Evolutionary conservation across 2,797 vertebrate genomes (phyloP).

Genomic region (Carduelis carduelis): DNA sequence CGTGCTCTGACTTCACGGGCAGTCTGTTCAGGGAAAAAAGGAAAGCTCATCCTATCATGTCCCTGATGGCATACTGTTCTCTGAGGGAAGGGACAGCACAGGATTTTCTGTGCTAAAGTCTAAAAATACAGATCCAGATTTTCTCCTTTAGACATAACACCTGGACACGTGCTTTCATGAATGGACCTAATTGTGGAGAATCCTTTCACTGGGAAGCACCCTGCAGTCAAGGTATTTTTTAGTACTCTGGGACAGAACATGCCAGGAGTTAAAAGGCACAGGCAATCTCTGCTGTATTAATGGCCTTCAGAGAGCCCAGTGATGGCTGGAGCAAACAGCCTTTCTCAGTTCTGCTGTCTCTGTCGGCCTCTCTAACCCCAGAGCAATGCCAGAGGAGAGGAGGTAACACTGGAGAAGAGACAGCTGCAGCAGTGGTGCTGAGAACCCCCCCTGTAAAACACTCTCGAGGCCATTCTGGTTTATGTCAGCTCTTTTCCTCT

Average conservation of each 20-base stretch:
- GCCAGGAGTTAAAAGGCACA: not conserved
- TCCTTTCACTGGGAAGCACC: not conserved
- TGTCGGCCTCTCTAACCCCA: not conserved
- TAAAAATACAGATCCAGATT: constrained; percentile 34
- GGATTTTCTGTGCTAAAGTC: not conserved
- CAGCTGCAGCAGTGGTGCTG: not conserved
- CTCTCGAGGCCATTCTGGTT: not conserved
- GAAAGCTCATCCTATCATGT: not conserved
- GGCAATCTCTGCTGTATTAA: not conserved
- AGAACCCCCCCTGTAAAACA: not conserved
- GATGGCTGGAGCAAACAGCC: not conserved
- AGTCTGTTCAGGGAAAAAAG: not conserved
- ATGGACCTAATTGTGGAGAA: not conserved
- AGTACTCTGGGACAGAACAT: not conserved
- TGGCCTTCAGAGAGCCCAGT: not conserved
- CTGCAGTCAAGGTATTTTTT: not conserved
- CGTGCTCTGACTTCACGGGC: not conserved
- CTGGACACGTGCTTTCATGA: not conserved
- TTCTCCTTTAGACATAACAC: not conserved
- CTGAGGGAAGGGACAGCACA: not conserved
- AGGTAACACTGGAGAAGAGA: not conserved
- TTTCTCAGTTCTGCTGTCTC: not conserved
- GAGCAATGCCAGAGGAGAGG: not conserved
- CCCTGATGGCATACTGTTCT: not conserved
- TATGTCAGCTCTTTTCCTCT: not conserved